Base-by-base conservation (phyloP, 2,113 vertebrate species). In the Chitala chitala region DNA sequence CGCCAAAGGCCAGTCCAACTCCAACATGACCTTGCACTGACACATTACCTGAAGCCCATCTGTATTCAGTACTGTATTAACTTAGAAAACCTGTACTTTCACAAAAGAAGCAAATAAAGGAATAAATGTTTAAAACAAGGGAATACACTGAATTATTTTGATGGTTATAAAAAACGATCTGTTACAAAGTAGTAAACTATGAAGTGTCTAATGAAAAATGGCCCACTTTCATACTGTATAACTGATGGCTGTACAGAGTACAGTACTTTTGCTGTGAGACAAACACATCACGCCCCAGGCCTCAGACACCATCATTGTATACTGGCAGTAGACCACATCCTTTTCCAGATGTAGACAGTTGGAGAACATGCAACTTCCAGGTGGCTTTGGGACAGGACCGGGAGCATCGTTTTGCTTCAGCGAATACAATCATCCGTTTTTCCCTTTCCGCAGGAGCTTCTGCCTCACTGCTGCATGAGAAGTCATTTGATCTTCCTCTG, bases 401-500 rank as follows among this genome's bases (percentile, higher is more conserved):
- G 64, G n/a, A 44, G 64, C 36, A 20, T 66, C 20, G 12, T 5
- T 48, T 12, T 38, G 22, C 9, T 46, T 48, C 26, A 12, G 20
- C 64, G 7, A 20, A 9, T 17, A 46, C 12, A 42, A 26, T 1
- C 22, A 3, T 15, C 63, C 63, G 20, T n/a, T n/a, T 0, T 71
- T 20, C 77, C 31, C 50, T 50, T 6, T 38, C 15, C 63, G n/a
- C 56, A 63, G 17, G 48, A 42, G 33, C 46, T 10, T 68, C 63
- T 71, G n/a, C 29, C 17, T 75, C 36, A 26, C 22, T 75, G 59
- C 13, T 75, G 73, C 22, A 22, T 42, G 31, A 56, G 42, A 66
- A 73, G 63, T 63, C 51, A 68, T 53, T 38, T 75, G 50, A 75
- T 48, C 61, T 68, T 58, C 12, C 73, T 55, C 46, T 66, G 51